Percentiles rank a stretch among this genome's conserved stretches.
phyloP scores from a whole-genome alignment of 2,797 vertebrate species.

The Coluber constrictor region DNA sequence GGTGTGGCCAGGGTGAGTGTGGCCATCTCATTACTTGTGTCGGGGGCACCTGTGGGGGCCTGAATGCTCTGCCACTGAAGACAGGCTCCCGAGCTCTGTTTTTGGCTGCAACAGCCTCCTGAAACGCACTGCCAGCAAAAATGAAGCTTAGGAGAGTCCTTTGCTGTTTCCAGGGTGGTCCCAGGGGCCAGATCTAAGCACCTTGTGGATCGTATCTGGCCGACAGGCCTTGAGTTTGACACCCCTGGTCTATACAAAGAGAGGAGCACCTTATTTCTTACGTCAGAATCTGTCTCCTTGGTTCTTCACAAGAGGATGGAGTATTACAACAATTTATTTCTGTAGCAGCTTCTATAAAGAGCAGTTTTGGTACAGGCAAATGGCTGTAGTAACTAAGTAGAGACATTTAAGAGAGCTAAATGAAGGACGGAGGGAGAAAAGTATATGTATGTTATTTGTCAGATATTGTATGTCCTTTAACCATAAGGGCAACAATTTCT shows the following conservation, averaged over 20 bases:
- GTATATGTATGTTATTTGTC: not conserved
- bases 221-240: too few species aligned
- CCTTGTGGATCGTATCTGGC: rapidly evolving
- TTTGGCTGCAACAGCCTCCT: too few species aligned
- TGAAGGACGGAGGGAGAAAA: not conserved
- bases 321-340: not conserved
- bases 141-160: too few species aligned
- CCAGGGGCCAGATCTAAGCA: too few species aligned
- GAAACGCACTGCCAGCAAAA: too few species aligned
- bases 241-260: too few species aligned
- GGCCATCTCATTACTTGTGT: too few species aligned
- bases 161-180: too few species aligned
- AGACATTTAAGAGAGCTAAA: not conserved
- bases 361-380: not conserved
- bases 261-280: not conserved
- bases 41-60: too few species aligned
- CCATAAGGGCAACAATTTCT: not conserved
- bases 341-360: not conserved
- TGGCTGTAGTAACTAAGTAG: not conserved
- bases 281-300: not conserved
- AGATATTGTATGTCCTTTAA: not conserved
- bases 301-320: not conserved
- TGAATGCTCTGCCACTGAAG: too few species aligned
- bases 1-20: too few species aligned
- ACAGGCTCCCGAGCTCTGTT: too few species aligned